Conservation (phyloP, 2,113 vertebrate species). For the Piaya cayana region DNA sequence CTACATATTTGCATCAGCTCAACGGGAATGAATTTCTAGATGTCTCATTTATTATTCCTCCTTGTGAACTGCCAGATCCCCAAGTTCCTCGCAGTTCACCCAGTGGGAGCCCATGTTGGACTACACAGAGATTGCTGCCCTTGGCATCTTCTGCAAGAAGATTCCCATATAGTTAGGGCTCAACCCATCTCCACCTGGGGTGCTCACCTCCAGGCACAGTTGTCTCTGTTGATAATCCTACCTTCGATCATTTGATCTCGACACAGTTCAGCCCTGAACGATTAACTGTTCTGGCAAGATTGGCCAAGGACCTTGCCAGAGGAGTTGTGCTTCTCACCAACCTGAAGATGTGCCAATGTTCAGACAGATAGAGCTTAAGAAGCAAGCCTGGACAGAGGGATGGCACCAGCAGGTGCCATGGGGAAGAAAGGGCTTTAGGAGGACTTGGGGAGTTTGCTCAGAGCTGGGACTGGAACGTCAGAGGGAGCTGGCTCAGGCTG, state of each 20-base stretch:
- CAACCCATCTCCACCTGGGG: neutral
- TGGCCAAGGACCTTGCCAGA: neutral
- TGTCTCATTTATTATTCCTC: neutral
- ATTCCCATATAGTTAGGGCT: neutral
- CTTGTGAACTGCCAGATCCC: neutral
- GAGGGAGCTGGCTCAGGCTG: neutral
- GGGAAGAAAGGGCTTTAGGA: neutral
- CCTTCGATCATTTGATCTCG: neutral
- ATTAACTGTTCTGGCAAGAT: constrained; percentile 11
- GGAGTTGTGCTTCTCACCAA: neutral
- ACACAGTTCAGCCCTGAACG: neutral
- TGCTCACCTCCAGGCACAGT: neutral
- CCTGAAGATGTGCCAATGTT: neutral
- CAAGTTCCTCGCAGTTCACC: neutral
- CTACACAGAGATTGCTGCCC: neutral
- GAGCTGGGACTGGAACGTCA: neutral
- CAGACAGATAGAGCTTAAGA: neutral
- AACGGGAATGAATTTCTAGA: rapidly evolving
- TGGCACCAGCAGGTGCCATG: neutral
- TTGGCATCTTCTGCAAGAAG: neutral
- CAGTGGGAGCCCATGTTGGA: neutral
- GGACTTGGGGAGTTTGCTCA: rapidly evolving
- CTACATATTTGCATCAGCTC: neutral
- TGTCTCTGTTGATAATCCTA: neutral
- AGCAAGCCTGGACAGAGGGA: rapidly evolving